Conservation (phyloP, 1,140 invertebrate genomes). For the Drosophila parabipectinata region DNA sequence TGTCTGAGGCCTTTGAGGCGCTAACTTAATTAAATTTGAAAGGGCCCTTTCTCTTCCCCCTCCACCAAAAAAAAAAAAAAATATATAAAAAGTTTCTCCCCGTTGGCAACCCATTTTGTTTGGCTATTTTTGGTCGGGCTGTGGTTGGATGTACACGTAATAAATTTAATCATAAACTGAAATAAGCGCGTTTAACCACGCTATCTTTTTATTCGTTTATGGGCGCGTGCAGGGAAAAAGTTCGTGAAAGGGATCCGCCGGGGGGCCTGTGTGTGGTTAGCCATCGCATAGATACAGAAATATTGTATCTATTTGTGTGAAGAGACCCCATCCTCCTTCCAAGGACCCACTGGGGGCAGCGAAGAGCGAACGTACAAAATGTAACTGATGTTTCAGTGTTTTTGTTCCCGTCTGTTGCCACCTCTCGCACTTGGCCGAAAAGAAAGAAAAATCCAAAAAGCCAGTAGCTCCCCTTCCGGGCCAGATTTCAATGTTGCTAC, state of each 20-base stretch:
- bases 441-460: conserved; percentile 3
- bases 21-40: conserved; percentile 68
- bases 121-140: conserved; percentile 43
- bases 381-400: conserved; percentile 79
- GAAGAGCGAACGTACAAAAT: conserved; percentile 67
- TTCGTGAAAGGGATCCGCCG: background rate
- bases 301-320: conserved; percentile 14
- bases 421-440: conserved; percentile 16
- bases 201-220: conserved; percentile 70
- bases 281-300: conserved; percentile 49
- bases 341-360: background rate
- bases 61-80: background rate
- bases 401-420: conserved; percentile 54
- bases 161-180: conserved; percentile 82
- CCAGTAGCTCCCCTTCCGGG: conserved; percentile 25
- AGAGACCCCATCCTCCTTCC: background rate
- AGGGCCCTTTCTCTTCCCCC: background rate
- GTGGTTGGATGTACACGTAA: conserved; percentile 76
- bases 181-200: conserved; percentile 81
- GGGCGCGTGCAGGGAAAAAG: conserved; percentile 43
- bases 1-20: conserved; percentile 7
- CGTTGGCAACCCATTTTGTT: conserved; percentile 14
- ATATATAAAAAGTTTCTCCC: conserved; percentile 25
- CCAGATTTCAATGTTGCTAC: conserved; percentile 78
- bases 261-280: conserved; percentile 18